Base-by-base conservation (phyloP, 2,113 vertebrate genomes). In the Rhinopithecus roxellana region DNA sequence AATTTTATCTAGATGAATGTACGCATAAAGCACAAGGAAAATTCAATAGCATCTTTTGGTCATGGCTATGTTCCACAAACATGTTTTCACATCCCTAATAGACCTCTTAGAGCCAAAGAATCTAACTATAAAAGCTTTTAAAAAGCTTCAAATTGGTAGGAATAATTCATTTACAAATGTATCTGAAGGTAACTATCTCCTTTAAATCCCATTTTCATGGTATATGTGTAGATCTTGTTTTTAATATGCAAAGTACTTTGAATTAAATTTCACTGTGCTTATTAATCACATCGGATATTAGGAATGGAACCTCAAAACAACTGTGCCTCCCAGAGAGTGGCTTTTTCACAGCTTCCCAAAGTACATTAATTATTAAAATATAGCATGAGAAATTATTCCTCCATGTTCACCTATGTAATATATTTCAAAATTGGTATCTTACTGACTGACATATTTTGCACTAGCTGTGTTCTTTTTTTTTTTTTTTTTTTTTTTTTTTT, bases 141-240 rank as follows among this genome's bases (percentile, higher is more conserved):
- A 93, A 95, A 83, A 83, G 74, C 79, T 97, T 92, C 43, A 77
- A 52, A 90, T 89, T 93, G 48, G 20, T 96, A 45, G 61, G 74
- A 95, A 83, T 97, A 93, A 97, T 92, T 97, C 93, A 94, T 97
- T 84, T 94, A 69, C 74, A 83, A 70, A 84, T 61, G 86, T 95
- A 89, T 59, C 95, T 89, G 69, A 69, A 93, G 61, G 59, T 80
- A 89, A 90, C 67, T 86, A 45, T 93, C 94, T 96, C 89, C 93
- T 97, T 97, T 96, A 97, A 91, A 98, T 67, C 89, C 92, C 85
- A 96, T 97, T 97, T 97, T 25, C 55, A 50, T 72, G 48, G 93
- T 69, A 72, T 84, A 50, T 83, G 48, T 90, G 55, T 91, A 83
- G 89, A n/a, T 27, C 84, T 95, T 35, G 0, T 45, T 96, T 97